Evolutionary conservation across 2,797 vertebrate species (phyloP), one percentile per base, ranked within the genome.

Genomic region (Oophaga sylvatica): DNA sequence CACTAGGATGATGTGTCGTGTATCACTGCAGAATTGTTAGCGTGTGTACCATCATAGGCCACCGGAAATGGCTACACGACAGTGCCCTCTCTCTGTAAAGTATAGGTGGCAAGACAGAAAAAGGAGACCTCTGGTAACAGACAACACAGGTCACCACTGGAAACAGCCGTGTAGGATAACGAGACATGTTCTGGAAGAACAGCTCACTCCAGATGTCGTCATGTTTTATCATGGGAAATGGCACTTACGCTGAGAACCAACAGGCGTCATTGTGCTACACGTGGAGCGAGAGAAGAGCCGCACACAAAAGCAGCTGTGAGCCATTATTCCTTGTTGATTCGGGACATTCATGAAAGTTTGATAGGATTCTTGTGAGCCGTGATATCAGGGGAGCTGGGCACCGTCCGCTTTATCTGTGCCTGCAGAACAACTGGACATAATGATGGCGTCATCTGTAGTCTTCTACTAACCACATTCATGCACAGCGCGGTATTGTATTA

Each of bases 241-340:
- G 67, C 48, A 48, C 20, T 62, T 26, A 73, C 48, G 6, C 29
- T 59, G 80, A 82, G 83, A 62, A 53, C 48, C 48, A 86, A 78
- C 70, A 68, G 60, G 15, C 8, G 1, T 62, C 82, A 57, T 17
- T 83, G 22, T 53, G 13, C 70, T 12, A 22, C 65, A 65, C 35
- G n/a, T 31, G 19, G 22, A 57, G 22, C 26, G n/a, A 22, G 22
- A 71, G 57, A 57, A 12, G 8, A 26, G 65, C 31, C 13, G 22
- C 20, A 81, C 22, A 86, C 48, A 75, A 81, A 53, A 63, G 26
- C 67, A 73, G 85, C 85, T 65, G 68, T 53, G 41, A 53, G 85
- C 79, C 63, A 81, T 81, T 60, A 48, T 53, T 81, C 35, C 57
- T 48, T 81, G 48, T 71, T 80, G 56, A 76, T 84, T 76, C 70